Conservation (phyloP, 2,888 invertebrate species). For the Melinopterus prodromus region DNA sequence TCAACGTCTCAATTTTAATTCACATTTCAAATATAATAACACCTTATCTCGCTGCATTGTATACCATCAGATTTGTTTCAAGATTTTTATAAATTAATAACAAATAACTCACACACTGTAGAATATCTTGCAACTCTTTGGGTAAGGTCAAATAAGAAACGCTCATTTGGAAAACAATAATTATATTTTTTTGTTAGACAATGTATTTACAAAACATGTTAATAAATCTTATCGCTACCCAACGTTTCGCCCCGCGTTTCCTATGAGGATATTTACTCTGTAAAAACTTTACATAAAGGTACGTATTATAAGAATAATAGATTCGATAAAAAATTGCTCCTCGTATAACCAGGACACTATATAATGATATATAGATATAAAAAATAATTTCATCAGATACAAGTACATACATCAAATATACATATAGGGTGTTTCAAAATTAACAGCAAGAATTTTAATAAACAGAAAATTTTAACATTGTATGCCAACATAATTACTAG, state of each 20-base stretch:
- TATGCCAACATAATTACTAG: too few species aligned
- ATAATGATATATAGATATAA: neutral
- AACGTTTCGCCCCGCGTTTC: neutral
- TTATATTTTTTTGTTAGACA: constrained; percentile 35
- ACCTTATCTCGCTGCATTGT: too few species aligned
- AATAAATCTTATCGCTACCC: constrained; percentile 34
- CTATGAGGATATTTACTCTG: neutral
- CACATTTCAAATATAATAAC: too few species aligned
- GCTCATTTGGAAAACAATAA: constrained; percentile 34
- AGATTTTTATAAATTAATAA: too few species aligned
- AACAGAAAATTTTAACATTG: too few species aligned
- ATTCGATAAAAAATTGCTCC: neutral
- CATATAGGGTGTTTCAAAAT: neutral
- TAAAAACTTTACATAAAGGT: constrained; percentile 4
- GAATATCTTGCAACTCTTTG: neutral
- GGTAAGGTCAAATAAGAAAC: constrained; percentile 16
- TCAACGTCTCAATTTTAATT: too few species aligned
- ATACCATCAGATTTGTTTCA: too few species aligned
- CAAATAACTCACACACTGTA: too few species aligned
- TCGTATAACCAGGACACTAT: neutral
- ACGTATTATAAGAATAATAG: neutral
- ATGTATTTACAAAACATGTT: constrained; percentile 37
- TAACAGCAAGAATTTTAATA: too few species aligned
- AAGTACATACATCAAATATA: neutral
- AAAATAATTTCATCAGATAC: neutral